A percentile compares a stretch with the other conserved stretches of the same genome.
These are phyloP conservation scores for Adelosebastes latens DNA, from an alignment of 2,797 vertebrate genomes.

Conservation along the genomic window DNA sequence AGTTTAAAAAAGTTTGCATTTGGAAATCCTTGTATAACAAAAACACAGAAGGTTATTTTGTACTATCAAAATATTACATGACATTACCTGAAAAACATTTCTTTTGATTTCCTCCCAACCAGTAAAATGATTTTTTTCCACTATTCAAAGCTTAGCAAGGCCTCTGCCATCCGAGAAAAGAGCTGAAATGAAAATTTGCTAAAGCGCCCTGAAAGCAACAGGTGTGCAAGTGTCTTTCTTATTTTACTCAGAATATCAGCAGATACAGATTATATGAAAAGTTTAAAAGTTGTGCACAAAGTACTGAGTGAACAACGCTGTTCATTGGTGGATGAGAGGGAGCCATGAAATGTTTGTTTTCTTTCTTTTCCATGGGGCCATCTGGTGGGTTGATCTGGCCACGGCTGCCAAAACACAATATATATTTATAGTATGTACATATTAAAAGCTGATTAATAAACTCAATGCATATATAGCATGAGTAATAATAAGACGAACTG, in stretches of 20 bases:
- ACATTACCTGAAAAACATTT: too few relatives aligned
- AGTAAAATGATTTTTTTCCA: too few relatives aligned
- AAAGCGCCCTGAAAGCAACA: not conserved
- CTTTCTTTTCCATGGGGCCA: not conserved
- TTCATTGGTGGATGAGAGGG: not conserved
- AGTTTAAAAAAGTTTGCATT: too few relatives aligned
- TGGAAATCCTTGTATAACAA: too few relatives aligned
- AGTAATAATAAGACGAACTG: not conserved
- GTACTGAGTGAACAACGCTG: not conserved
- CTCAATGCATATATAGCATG: not conserved
- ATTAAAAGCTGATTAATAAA: not conserved
- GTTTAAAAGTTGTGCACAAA: too few relatives aligned
- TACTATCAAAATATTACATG: too few relatives aligned
- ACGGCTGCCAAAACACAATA: not conserved
- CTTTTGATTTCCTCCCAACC: too few relatives aligned
- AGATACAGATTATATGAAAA: not conserved
- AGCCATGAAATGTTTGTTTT: not conserved
- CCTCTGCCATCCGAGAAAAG: too few relatives aligned
- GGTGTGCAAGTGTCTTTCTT: not conserved
- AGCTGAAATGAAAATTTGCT: too few relatives aligned
- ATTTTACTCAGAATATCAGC: not conserved
- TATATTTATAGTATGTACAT: not conserved
- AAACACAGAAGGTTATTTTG: too few relatives aligned
- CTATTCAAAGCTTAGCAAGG: too few relatives aligned
- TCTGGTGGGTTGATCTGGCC: not conserved